Conservation (phyloP, 2,113 vertebrate genomes). For the Centrocercus urophasianus region DNA sequence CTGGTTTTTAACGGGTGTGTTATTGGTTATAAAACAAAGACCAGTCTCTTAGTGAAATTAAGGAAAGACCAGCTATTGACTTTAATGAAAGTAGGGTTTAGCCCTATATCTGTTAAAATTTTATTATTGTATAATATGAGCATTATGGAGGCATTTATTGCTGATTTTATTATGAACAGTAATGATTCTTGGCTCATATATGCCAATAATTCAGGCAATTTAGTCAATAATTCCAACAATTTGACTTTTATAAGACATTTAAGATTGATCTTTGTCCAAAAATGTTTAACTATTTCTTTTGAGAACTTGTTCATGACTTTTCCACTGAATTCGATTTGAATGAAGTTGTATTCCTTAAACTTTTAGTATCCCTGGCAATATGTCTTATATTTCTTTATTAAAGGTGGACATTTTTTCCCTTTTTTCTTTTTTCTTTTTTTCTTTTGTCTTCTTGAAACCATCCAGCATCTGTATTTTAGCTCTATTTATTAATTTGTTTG, state of each 20-base stretch:
- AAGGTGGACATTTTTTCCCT: rapidly evolving
- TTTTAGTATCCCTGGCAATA: neutral
- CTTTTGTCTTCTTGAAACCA: neutral
- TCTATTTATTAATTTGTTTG: neutral
- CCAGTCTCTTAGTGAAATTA: neutral
- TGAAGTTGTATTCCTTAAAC: neutral
- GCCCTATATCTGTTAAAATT: neutral
- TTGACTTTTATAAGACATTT: constrained; percentile 11
- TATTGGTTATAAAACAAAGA: neutral
- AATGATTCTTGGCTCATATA: neutral
- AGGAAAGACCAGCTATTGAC: neutral
- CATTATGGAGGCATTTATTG: neutral
- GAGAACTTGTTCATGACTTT: neutral
- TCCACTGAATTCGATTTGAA: neutral
- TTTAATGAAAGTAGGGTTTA: neutral
- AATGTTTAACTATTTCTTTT: neutral
- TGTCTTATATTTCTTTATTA: neutral
- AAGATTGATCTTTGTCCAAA: neutral
- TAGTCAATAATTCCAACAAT: neutral
- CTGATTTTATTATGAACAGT: neutral
- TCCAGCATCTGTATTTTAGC: neutral
- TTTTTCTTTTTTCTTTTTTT: neutral
- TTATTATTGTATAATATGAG: neutral
- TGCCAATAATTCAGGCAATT: neutral
- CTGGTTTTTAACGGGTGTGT: neutral